Evolutionary conservation across 2,888 invertebrate species (phyloP).

Genomic region (Platypus cylindrus): DNA sequence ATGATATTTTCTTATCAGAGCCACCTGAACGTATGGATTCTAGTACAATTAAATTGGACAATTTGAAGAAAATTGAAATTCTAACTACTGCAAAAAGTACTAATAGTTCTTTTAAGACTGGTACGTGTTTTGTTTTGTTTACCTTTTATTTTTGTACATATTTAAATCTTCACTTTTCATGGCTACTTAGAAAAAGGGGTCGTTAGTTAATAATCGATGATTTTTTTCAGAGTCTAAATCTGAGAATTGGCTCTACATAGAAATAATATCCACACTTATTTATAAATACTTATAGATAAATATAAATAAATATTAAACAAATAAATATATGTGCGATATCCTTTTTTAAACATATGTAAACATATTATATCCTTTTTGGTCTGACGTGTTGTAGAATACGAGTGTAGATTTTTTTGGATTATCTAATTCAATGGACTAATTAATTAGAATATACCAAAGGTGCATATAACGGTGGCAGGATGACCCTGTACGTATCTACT

Average conservation of each 20-base stretch:
- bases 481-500: no score
- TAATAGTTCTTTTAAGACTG: slow-evolving; percentile 27
- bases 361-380: slow-evolving; percentile 6
- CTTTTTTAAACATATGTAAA: slow-evolving; percentile 11
- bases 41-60: slow-evolving; percentile 24
- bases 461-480: no score
- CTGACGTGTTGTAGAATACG: no score
- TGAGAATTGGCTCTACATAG: slow-evolving; percentile 11
- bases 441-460: no score
- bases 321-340: slow-evolving; percentile 9
- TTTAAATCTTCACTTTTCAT: neutral
- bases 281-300: slow-evolving; percentile 3
- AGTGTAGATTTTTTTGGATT: no score
- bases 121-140: slow-evolving; percentile 22
- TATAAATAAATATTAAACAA: slow-evolving; percentile 8
- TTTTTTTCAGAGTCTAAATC: slow-evolving; percentile 25
- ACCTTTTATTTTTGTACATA: neutral
- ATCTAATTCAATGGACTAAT: no score
- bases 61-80: slow-evolving; percentile 32
- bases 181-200: neutral
- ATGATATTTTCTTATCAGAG: slow-evolving; percentile 37
- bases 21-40: slow-evolving; percentile 18
- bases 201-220: slow-evolving; percentile 5
- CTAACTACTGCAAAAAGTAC: slow-evolving; percentile 23
- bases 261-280: slow-evolving; percentile 7